Base-by-base conservation (phyloP, 2,888 invertebrate genomes). In the Mactromeris polynyma region DNA sequence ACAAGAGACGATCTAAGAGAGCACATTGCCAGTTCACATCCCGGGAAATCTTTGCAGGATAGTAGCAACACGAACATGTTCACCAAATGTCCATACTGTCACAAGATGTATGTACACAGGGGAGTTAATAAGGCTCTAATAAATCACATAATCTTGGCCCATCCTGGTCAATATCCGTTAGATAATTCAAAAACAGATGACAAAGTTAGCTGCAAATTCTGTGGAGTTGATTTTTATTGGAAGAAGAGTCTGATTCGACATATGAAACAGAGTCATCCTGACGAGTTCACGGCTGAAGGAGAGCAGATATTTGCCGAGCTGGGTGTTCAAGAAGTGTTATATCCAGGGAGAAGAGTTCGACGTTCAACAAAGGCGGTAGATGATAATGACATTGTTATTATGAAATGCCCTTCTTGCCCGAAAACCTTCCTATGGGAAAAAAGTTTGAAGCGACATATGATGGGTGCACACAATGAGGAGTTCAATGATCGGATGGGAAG, bases 61-160 rank as follows among this genome's bases (percentile, higher is more conserved):
- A 26, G 33, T 42, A 83, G 46, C 40, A 78, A 77, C n/a, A 46
- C 84, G 1, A 84, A 54, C 46, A 69, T 69, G 42, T 89, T 87
- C 40, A 77, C 78, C 64, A 89, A 85, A 80, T 89, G 89, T 54
- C 89, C 89, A 51, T 89, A 89, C 42, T 89, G 89, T 40, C 83
- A 84, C 14, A 80, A 84, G 36, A 21, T 89, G 73, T 89, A 85
- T 51, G 58, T 87, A 38, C 84, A 81, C 11, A 87, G 85, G 79
- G 87, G 89, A 81, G 81, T 69, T 54, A 89, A 87, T 26, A 89
- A 85, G 51, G 81, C 89, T 36, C 33, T 89, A 31, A 87, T 82
- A 4, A 87, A 84, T 58, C 89, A 89, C 42, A 87, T 89, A 33
- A 42, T 79, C 26, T 38, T 40, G 0, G 85, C 81, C 11, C 89